Evolutionary conservation across 37 sponge, comb jelly and placozoan genomes (phyloP).

Genomic region (Corticium candelabrum): DNA sequence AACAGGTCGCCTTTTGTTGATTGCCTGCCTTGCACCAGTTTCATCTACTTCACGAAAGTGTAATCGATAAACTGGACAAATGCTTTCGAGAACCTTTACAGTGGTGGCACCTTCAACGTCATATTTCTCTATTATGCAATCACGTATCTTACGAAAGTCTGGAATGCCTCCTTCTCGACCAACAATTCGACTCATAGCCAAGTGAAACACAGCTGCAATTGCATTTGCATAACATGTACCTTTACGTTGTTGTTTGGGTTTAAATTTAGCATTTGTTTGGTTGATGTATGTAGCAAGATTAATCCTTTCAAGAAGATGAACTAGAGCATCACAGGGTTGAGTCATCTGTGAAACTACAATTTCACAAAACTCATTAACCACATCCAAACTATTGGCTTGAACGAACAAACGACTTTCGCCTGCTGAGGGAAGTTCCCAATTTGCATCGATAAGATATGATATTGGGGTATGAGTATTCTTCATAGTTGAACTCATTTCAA

Average conservation of each 20-base stretch:
- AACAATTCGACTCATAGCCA: conserved; percentile 45
- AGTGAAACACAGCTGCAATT: conserved; percentile 38
- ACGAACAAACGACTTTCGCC: conserved; percentile 45
- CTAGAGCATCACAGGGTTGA: not conserved
- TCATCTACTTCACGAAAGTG: conserved; percentile 24
- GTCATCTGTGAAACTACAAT: conserved; percentile 18
- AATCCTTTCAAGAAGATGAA: conserved; percentile 14
- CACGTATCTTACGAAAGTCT: conserved; percentile 25
- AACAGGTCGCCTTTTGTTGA: conserved; percentile 27
- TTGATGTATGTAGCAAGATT: conserved; percentile 26
- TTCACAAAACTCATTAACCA: conserved; percentile 31
- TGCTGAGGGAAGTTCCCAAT: conserved; percentile 26
- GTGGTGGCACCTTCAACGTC: conserved; percentile 23
- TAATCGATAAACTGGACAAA: conserved; percentile 40
- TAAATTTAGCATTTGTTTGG: conserved; percentile 17
- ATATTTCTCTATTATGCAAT: conserved; percentile 20
- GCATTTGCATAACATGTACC: conserved; percentile 43
- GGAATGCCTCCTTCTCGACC: conserved; percentile 31
- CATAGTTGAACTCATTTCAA: conserved; percentile 29
- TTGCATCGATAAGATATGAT: conserved; percentile 23
- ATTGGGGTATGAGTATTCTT: conserved; percentile 13
- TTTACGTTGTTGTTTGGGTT: conserved; percentile 13
- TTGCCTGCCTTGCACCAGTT: conserved; percentile 24
- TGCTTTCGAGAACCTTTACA: conserved; percentile 19
- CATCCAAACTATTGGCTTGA: conserved; percentile 42